Percentiles rank a stretch among this genome's conserved stretches.
These are phyloP conservation scores for Elmis aenea DNA, from an alignment of 2,888 invertebrate genomes.

Conservation along the genomic window DNA sequence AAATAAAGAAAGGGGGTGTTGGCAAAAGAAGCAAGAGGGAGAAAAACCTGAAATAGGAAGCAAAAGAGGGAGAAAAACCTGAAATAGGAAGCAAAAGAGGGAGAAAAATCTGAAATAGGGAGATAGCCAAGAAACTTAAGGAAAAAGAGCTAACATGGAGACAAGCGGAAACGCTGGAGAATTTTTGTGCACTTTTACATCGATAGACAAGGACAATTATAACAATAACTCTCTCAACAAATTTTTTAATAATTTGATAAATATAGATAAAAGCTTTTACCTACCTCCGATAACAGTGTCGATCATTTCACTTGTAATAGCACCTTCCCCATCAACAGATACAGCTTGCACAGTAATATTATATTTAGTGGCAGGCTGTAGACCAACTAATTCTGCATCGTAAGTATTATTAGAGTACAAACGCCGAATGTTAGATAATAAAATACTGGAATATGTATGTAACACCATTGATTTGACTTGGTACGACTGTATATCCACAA, in stretches of 20 bases:
- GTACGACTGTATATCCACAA: slow-evolving; percentile 52
- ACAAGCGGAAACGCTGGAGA: too few species aligned
- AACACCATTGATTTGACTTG: slow-evolving; percentile 52
- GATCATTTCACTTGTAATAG: slow-evolving; percentile 51
- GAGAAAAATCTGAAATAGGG: background rate
- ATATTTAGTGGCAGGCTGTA: slow-evolving; percentile 73
- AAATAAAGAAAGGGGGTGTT: too few species aligned
- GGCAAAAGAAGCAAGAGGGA: slow-evolving; percentile 1
- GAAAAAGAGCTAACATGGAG: too few species aligned
- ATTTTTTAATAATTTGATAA: too few species aligned
- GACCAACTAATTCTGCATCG: slow-evolving; percentile 54
- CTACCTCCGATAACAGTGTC: slow-evolving; percentile 66
- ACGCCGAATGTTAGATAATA: slow-evolving; percentile 52
- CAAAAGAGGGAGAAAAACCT: slow-evolving; percentile 1
- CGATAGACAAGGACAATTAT: slow-evolving; percentile 1
- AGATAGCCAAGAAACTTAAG: too few species aligned
- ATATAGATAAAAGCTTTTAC: too few species aligned
- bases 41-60: background rate
- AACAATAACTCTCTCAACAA: slow-evolving; percentile 1
- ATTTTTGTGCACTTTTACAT: slow-evolving; percentile 1
- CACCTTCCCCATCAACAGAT: slow-evolving; percentile 57
- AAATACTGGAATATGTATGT: slow-evolving; percentile 54
- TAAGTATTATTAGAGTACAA: slow-evolving; percentile 56
- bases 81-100: slow-evolving; percentile 1
- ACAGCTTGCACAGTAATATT: slow-evolving; percentile 66